Base-by-base conservation (phyloP, 2,888 invertebrate species). In the Rhagonycha fulva region DNA sequence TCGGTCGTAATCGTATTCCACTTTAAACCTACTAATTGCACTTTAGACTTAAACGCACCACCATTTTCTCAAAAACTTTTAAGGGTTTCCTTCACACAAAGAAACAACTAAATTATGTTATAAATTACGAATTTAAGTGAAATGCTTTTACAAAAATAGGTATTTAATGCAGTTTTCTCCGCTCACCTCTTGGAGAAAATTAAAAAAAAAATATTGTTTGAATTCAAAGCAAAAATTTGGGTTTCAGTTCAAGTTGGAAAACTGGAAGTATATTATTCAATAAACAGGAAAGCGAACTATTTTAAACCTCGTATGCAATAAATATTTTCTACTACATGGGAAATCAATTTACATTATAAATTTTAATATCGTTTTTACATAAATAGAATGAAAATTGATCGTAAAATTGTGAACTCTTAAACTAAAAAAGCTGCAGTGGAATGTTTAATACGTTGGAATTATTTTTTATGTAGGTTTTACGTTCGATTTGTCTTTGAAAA, bases 1-100 rank as follows among this genome's bases (percentile, higher is more conserved):
- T 74, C 74, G 74, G 60, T 62, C 74, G 63, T 74, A 74, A 74
- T 74, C 62, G 74, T 70, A 70, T 66, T 74, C 63, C 74, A 74
- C 74, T 74, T 72, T 74, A 69, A 70, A 66, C 69, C 62, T 70
- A 72, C 72, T 72, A 74, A 74, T 74, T 74, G 69, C 69, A 62
- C 74, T 62, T 62, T 69, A 74, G 72, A 74, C 62, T 68, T 74
- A 68, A 74, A 74, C 72, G 72, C 72, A 72, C 68, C 63, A 24
- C 63, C 14, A 24, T 26, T 66, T 26, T 66, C 26, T 26, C 63
- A 66, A 66, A 66, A 66, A 66, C 24, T 47, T 47, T 47, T 47
- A 47, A 47, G 47, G 47, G n/a, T 47, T 47, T 47, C 12, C n/a
- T 47, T 47, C 47, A 47, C 47, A 47, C 47, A 47, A 47, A 47